Base-by-base conservation (phyloP, 1,140 invertebrate species). In the Phymorhynchus buccinoides region DNA sequence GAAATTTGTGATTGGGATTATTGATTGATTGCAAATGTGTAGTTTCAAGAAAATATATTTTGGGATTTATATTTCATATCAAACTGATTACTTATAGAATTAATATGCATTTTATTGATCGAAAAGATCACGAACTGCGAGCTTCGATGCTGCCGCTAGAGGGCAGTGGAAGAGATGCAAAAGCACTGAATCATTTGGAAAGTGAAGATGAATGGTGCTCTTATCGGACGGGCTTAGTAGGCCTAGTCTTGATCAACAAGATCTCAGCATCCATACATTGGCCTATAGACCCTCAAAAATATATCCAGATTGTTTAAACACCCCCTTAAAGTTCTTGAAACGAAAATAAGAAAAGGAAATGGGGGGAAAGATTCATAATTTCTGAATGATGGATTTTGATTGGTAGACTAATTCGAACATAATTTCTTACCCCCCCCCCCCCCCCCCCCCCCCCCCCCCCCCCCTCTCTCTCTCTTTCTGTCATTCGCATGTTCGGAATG, bases 121-220 rank as follows among this genome's bases (percentile, higher is more conserved):
- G 79, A 48, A 48, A n/a, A n/a, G 79, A 56, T 80, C 44, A 80
- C 79, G 79, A 80, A 80, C 39, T 41, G 42, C 39, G 77, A 12
- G 71, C 39, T 39, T 52, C 3, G n/a, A 52, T 52, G 44, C 48
- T 35, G 42, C 79, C 79, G 79, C 79, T 35, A 80, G 79, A 22
- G 79, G 79, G 79, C 79, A 80, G 16, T 73, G 7, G 30, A 12
- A 39, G 71, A 39, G 71, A 73, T 35, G 71, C 44, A 48, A 27
- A 62, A 62, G 56, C 56, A 62, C 56, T 62, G 56, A 62, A 62
- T 62, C 56, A 62, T 27, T 62, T 62, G 56, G 56, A 62, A 62
- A 62, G 56, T 62, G 56, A 62, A 62, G 56, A 62, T 62, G 56
- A 14, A 12, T 62, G 56, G 16, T 62, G 16, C 27, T 14, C 56